These are phyloP conservation scores for Lithobates sylvaticus DNA, from an alignment of 2,797 vertebrate genomes.

Conservation along the genomic window DNA sequence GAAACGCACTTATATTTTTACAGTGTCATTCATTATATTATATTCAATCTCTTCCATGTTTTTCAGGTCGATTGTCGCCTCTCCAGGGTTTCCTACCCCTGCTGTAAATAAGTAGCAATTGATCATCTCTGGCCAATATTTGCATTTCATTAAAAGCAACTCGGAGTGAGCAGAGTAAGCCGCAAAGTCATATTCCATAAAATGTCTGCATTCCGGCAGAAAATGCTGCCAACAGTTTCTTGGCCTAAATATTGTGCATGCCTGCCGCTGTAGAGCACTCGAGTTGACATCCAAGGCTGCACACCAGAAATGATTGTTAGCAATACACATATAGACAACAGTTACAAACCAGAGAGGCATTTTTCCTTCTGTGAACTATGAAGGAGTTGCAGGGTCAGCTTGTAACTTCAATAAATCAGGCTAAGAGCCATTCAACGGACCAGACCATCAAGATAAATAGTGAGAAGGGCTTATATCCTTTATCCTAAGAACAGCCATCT, in stretches of 20 bases:
- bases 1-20: too few species aligned
- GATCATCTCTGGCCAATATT: not conserved
- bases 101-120: too few species aligned
- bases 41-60: too few species aligned
- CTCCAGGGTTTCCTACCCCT: too few species aligned
- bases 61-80: too few species aligned
- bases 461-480: not conserved
- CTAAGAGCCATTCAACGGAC: not conserved
- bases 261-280: not conserved
- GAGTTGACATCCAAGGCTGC: not conserved
- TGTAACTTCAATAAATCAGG: conserved; percentile 20
- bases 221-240: not conserved
- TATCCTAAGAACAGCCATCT: not conserved
- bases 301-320: conserved; percentile 6
- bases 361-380: not conserved
- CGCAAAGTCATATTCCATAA: not conserved
- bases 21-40: too few species aligned
- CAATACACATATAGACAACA: not conserved
- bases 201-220: not conserved
- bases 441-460: conserved; percentile 10
- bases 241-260: not conserved
- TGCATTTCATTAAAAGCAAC: not conserved
- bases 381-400: not conserved
- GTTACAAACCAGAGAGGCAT: not conserved
- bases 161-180: too few species aligned